These are phyloP conservation scores for Neelides folsomi DNA, from an alignment of 2,888 invertebrate species.

Conservation along the genomic window DNA sequence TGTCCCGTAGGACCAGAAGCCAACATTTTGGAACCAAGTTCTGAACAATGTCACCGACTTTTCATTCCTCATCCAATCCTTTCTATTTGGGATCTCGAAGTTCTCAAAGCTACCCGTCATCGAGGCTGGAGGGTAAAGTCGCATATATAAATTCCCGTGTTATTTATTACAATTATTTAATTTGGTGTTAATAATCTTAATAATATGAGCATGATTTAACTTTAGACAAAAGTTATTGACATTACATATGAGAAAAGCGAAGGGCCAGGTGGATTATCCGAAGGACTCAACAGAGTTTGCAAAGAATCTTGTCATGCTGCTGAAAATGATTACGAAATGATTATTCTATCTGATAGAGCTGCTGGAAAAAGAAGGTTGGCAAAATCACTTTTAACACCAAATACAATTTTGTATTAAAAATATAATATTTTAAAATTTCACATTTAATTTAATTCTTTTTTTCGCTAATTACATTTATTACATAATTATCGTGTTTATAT, in stretches of 20 bases:
- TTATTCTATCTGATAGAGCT: slow-evolving; percentile 67
- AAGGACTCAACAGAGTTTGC: slow-evolving; percentile 66
- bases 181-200: too few species aligned
- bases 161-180: too few species aligned
- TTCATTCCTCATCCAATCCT: slow-evolving; percentile 89
- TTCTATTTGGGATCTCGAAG: slow-evolving; percentile 76
- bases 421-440: not conserved
- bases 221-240: slow-evolving; percentile 63
- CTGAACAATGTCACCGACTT: slow-evolving; percentile 73
- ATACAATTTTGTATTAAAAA: not conserved
- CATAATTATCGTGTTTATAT: too few species aligned
- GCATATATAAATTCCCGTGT: not conserved
- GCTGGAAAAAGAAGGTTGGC: slow-evolving; percentile 43
- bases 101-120: slow-evolving; percentile 67
- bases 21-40: slow-evolving; percentile 80
- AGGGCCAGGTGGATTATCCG: slow-evolving; percentile 60
- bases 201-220: too few species aligned
- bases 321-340: slow-evolving; percentile 59
- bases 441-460: too few species aligned
- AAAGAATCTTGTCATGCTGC: slow-evolving; percentile 70
- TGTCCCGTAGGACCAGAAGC: slow-evolving; percentile 95
- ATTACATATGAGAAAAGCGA: slow-evolving; percentile 68
- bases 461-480: too few species aligned
- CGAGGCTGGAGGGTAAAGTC: slow-evolving; percentile 63
- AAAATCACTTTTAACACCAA: not conserved